Evolutionary conservation across 2,797 vertebrate genomes (phyloP).

Genomic region (Clarias pachynema): DNA sequence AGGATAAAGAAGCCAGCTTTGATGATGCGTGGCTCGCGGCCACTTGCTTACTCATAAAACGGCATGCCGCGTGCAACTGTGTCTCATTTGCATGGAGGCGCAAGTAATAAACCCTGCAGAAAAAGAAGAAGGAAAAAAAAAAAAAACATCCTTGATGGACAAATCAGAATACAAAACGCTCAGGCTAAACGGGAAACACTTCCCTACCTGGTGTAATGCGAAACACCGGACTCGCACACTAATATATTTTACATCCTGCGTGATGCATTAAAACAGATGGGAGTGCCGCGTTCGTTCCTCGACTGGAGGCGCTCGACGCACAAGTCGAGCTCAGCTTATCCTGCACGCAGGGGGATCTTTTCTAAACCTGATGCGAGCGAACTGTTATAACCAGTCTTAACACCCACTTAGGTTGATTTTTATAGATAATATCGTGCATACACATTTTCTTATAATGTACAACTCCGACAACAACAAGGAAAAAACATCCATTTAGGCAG

Average conservation of each 20-base stretch:
- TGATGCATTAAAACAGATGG: not conserved
- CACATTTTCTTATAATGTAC: not conserved
- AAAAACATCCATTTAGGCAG: not conserved
- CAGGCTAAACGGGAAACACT: not conserved
- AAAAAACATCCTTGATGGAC: slow-evolving; percentile 48
- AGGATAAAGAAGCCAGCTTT: not conserved
- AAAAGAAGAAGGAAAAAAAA: not conserved
- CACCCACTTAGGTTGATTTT: slow-evolving; percentile 2
- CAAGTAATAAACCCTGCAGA: slow-evolving; percentile 62
- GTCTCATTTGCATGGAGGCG: slow-evolving; percentile 63
- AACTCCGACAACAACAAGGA: not conserved
- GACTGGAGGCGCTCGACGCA: not conserved
- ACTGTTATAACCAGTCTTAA: not conserved
- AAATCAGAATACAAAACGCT: slow-evolving; percentile 7
- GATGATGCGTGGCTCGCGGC: slow-evolving; percentile 28
- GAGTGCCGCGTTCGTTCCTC: not conserved
- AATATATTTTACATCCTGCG: not conserved
- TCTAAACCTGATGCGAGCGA: slow-evolving; percentile 13
- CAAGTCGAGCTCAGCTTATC: not conserved
- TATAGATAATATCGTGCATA: not conserved
- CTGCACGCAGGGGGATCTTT: not conserved
- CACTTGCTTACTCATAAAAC: slow-evolving; percentile 26
- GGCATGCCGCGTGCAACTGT: not conserved
- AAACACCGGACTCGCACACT: not conserved
- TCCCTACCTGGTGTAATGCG: not conserved